Conservation (phyloP, 2,797 vertebrate species). For the Gallirallus australis region DNA sequence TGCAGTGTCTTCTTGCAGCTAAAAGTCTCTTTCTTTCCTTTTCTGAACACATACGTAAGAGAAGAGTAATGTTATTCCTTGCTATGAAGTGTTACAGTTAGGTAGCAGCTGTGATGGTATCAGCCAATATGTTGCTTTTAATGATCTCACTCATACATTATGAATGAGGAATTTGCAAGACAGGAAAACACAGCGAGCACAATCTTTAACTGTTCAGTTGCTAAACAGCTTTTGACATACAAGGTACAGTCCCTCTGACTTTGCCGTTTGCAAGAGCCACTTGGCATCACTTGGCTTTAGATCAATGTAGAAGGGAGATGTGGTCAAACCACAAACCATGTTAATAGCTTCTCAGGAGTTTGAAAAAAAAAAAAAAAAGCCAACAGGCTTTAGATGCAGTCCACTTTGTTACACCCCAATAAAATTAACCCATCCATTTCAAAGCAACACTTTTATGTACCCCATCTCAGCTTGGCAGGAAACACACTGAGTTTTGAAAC, state of each 20-base stretch:
- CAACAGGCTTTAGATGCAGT: neutral
- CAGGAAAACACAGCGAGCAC: conserved; percentile 14
- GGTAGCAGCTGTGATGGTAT: conserved; percentile 66
- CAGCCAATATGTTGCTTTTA: conserved; percentile 72
- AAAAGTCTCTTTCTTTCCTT: neutral
- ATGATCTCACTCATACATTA: conserved; percentile 74
- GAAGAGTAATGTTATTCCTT: conserved; percentile 50
- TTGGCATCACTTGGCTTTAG: neutral
- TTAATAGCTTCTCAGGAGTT: neutral
- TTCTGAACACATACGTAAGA: conserved; percentile 31
- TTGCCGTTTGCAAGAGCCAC: neutral
- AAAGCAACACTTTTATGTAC: neutral
- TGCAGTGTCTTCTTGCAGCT: neutral
- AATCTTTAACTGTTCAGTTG: conserved; percentile 62
- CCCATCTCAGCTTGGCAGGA: neutral
- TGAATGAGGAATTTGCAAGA: conserved; percentile 63
- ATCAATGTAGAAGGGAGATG: neutral
- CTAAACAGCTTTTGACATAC: conserved; percentile 12
- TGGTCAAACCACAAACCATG: neutral
- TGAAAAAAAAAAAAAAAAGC: neutral
- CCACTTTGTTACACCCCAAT: neutral
- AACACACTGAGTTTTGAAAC: neutral
- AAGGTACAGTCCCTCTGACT: neutral
- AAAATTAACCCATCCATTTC: neutral
- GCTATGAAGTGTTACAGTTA: conserved; percentile 53